Conservation (phyloP, 2,797 vertebrate species). For the Discoglossus pictus region DNA sequence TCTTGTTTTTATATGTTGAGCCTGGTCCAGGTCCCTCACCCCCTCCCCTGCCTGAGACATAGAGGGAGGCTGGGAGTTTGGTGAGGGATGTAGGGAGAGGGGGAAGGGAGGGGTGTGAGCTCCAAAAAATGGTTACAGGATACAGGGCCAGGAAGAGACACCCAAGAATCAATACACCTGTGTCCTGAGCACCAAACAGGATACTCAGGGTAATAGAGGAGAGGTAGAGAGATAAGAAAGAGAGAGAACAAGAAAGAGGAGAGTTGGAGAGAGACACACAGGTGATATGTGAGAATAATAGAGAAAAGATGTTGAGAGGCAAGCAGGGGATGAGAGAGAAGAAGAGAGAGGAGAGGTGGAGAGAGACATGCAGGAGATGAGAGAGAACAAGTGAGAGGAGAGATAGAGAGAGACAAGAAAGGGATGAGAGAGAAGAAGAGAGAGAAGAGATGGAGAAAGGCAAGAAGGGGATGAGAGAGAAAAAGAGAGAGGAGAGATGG, state of each 20-base stretch:
- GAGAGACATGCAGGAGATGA: not conserved
- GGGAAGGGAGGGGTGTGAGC: too few relatives aligned
- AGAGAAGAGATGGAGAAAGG: not conserved
- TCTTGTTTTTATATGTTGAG: constrained; percentile 46
- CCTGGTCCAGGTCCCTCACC: constrained; percentile 26
- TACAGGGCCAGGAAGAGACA: not conserved
- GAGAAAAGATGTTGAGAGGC: too few relatives aligned
- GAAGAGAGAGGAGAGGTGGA: not conserved
- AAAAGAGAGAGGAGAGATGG: not conserved
- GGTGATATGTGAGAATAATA: not conserved
- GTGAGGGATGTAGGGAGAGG: too few relatives aligned
- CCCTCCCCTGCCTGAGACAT: constrained; percentile 7
- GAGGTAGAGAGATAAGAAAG: not conserved
- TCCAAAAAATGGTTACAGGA: constrained; percentile 16
- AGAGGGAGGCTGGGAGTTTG: constrained; percentile 7
- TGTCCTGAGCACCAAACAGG: constrained; percentile 9
- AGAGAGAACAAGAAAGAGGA: not conserved
- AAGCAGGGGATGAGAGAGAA: too few relatives aligned
- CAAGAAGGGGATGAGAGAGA: not conserved
- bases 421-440: not conserved
- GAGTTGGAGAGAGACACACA: not conserved
- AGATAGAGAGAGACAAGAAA: not conserved
- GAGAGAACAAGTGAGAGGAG: not conserved
- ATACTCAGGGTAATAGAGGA: not conserved
- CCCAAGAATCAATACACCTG: constrained; percentile 5